Percentiles rank a stretch among this genome's conserved stretches.
Evolutionary conservation across 2,888 invertebrate species (phyloP).

Genomic region (Polyploca ridens): DNA sequence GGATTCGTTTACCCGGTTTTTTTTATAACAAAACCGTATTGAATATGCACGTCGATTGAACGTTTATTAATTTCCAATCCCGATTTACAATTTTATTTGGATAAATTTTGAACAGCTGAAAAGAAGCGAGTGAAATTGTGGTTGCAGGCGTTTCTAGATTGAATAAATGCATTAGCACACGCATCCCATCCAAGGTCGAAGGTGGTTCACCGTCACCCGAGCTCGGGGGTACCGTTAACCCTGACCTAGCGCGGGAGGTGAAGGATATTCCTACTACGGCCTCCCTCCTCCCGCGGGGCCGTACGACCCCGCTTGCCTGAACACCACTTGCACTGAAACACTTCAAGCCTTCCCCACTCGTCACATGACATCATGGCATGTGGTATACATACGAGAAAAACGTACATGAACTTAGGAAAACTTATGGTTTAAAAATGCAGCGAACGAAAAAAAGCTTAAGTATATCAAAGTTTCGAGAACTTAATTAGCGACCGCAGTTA

Average conservation of each 20-base stretch:
- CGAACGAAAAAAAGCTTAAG: too few species aligned
- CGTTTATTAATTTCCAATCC: background rate
- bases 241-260: conserved; percentile 82
- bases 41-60: background rate
- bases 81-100: background rate
- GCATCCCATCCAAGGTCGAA: conserved; percentile 78
- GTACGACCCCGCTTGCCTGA: conserved; percentile 39
- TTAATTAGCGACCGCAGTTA: too few species aligned
- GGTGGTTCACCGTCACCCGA: conserved; percentile 73
- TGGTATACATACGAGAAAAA: background rate
- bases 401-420: too few species aligned
- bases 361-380: conserved; percentile 63
- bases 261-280: conserved; percentile 81
- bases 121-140: conserved; percentile 10
- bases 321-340: conserved; percentile 74
- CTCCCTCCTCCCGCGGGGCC: conserved; percentile 60
- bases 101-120: background rate
- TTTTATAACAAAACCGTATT: background rate
- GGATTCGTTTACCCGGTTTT: conserved; percentile 9
- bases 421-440: too few species aligned
- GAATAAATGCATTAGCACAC: conserved; percentile 59
- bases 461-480: too few species aligned
- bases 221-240: conserved; percentile 81
- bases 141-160: conserved; percentile 17
- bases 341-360: conserved; percentile 68